phyloP scores from a whole-genome alignment of 2,113 vertebrate genomes.

The Notarius lentiginosus region DNA sequence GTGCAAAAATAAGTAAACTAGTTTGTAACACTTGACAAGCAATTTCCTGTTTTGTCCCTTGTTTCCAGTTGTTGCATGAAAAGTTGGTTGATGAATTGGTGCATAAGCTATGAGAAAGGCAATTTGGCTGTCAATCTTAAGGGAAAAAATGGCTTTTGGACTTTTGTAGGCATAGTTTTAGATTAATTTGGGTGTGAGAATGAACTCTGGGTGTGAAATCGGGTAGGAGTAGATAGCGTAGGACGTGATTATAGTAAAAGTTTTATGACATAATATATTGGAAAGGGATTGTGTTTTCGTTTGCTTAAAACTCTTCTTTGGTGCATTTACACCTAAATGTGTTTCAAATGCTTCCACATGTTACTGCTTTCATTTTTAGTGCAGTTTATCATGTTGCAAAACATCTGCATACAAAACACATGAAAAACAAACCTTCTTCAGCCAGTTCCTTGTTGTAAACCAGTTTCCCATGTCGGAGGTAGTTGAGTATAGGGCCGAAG shows the following conservation, averaged over 20 bases:
- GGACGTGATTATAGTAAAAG: not conserved
- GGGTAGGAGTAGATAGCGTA: not conserved
- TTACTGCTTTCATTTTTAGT: not conserved
- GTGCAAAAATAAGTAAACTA: not conserved
- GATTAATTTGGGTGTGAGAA: not conserved
- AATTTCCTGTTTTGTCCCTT: not conserved
- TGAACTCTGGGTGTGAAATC: not conserved
- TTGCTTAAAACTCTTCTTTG: not conserved
- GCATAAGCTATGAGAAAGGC: not conserved
- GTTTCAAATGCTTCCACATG: not conserved
- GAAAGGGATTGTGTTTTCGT: not conserved
- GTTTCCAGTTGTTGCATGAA: not conserved
- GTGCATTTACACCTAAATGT: not conserved
- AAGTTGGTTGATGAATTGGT: not conserved
- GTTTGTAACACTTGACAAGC: not conserved
- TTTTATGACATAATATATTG: not conserved
- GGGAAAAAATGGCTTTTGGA: not conserved
- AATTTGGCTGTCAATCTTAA: not conserved
- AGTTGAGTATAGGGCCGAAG: constrained; percentile 97
- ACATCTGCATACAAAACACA: not conserved
- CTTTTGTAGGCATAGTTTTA: not conserved
- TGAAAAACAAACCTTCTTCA: constrained; percentile 82
- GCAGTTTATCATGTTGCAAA: not conserved
- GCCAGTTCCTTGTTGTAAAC: constrained; percentile 97
- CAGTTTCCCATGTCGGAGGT: constrained; percentile 93